phyloP scores from a whole-genome alignment of 2,888 invertebrate species.

The Pseudococcus jackbeardsleyi region DNA sequence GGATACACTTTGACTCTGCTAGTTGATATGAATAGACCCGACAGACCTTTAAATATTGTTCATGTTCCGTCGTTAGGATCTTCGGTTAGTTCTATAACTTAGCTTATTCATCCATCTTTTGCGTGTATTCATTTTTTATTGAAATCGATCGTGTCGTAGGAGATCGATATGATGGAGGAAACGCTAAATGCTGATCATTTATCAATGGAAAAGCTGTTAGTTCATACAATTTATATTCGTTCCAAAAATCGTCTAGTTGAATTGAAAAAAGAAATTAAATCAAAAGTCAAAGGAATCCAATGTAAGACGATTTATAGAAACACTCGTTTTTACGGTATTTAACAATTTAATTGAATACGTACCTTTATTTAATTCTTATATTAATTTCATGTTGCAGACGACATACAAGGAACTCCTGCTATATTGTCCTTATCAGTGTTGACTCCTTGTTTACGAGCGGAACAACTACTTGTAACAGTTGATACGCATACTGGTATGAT shows the following conservation, averaged over 20 bases:
- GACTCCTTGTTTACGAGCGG: slow-evolving; percentile 90
- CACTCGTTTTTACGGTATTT: neutral
- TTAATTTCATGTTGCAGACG: neutral
- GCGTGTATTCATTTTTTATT: neutral
- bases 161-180: slow-evolving; percentile 79
- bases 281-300: slow-evolving; percentile 79
- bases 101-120: neutral
- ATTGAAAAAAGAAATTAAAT: slow-evolving; percentile 82
- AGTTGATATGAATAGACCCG: slow-evolving; percentile 85
- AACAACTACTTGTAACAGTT: slow-evolving; percentile 91
- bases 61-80: slow-evolving; percentile 79
- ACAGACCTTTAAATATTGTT: slow-evolving; percentile 80
- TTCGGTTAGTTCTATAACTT: slow-evolving; percentile 68
- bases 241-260: slow-evolving; percentile 87
- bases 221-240: slow-evolving; percentile 94
- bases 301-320: slow-evolving; percentile 73
- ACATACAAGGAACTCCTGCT: slow-evolving; percentile 89
- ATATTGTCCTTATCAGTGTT: slow-evolving; percentile 91
- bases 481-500: slow-evolving; percentile 94
- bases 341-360: too few relatives aligned
- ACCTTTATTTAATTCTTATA: neutral
- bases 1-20: slow-evolving; percentile 91
- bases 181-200: slow-evolving; percentile 90
- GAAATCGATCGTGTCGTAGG: slow-evolving; percentile 69
- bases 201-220: slow-evolving; percentile 94